A percentile compares a stretch with the other conserved stretches of the same genome.
Conservation (phyloP, 2,888 invertebrate genomes). For the Acanthococcus lagerstroemiae region DNA sequence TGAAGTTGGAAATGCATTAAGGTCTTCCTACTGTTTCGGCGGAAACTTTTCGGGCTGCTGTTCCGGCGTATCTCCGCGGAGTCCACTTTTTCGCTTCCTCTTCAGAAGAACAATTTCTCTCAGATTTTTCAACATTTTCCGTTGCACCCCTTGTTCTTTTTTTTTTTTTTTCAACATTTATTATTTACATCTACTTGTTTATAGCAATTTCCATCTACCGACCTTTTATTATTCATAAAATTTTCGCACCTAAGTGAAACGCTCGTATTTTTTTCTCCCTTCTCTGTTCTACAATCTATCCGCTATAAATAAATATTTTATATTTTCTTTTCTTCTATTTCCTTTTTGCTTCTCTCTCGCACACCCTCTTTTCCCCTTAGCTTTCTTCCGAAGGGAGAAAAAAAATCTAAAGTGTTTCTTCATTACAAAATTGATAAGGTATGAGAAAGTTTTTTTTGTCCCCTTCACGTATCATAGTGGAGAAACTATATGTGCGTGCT, state of each 20-base stretch:
- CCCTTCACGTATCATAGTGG: too few relatives aligned
- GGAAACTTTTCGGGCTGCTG: conserved; percentile 20
- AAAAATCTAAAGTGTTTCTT: too few relatives aligned
- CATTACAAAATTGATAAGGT: too few relatives aligned
- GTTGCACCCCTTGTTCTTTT: conserved; percentile 1
- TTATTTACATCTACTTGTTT: conserved; percentile 21
- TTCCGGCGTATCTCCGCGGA: conserved; percentile 26
- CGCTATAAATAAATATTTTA: conserved; percentile 22
- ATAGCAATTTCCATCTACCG: conserved; percentile 19
- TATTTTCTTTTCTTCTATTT: neutral
- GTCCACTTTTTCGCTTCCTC: conserved; percentile 20
- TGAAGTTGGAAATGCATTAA: too few relatives aligned
- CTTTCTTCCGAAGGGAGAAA: too few relatives aligned
- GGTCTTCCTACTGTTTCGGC: conserved; percentile 14
- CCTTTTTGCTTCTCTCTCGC: neutral
- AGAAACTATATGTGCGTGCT: too few relatives aligned
- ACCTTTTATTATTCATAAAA: conserved; percentile 27
- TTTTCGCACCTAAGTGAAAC: conserved; percentile 21
- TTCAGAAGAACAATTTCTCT: conserved; percentile 12
- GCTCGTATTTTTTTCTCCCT: conserved; percentile 1
- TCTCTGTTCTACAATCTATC: too few relatives aligned
- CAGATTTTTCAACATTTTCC: conserved; percentile 20
- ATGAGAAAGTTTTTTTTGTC: too few relatives aligned
- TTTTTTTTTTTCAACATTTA: conserved; percentile 14
- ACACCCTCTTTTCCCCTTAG: too few relatives aligned